phyloP scores from a whole-genome alignment of 92 coral and sea anemone species.

The Micromussa lordhowensis region DNA sequence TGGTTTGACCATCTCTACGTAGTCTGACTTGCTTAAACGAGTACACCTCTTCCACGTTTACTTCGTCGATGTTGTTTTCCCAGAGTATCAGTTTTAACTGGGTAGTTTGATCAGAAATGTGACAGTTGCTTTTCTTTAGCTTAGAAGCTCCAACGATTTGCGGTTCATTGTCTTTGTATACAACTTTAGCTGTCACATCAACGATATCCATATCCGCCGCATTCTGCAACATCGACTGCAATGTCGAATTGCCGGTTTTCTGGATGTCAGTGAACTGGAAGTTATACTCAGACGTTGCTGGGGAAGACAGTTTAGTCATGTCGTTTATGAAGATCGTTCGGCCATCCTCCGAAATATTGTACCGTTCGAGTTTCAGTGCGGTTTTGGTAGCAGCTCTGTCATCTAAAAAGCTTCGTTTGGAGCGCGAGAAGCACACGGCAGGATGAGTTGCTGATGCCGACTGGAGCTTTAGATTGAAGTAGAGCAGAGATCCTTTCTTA shows the following conservation, averaged over 20 bases:
- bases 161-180: constrained; percentile 18
- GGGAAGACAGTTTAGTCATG: constrained; percentile 50
- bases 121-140: constrained; percentile 23
- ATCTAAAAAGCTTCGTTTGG: constrained; percentile 48
- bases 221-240: constrained; percentile 11
- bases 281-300: constrained; percentile 49
- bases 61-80: constrained; percentile 16
- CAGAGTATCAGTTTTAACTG: background rate
- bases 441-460: constrained; percentile 11
- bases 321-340: constrained; percentile 59
- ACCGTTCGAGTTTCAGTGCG: constrained; percentile 42
- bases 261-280: constrained; percentile 47
- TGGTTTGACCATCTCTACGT: background rate
- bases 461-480: constrained; percentile 46
- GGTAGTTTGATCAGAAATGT: constrained; percentile 28
- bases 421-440: constrained; percentile 48
- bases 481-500: constrained; percentile 27
- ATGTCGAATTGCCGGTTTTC: background rate
- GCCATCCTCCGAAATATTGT: constrained; percentile 20
- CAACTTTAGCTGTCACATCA: constrained; percentile 19
- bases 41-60: constrained; percentile 1
- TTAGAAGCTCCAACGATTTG: constrained; percentile 25
- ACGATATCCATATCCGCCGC: constrained; percentile 33
- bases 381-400: constrained; percentile 46
- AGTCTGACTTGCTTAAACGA: constrained; percentile 12